Conservation (phyloP, 2,113 vertebrate species). For the Choloepus hoffmanni region DNA sequence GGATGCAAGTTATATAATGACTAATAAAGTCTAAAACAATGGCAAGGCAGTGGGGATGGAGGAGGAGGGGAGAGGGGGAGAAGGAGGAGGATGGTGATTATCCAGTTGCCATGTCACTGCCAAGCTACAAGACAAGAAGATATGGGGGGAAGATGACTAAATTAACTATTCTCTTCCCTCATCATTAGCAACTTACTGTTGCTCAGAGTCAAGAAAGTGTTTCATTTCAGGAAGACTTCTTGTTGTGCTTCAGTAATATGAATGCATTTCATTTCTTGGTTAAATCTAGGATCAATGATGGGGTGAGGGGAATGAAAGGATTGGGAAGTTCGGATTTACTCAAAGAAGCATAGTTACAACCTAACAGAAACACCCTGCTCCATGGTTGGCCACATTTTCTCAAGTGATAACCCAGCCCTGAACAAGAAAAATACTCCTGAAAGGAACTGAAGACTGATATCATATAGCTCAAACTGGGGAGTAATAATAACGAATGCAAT, state of each 20-base stretch:
- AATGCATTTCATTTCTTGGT: neutral
- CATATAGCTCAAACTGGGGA: neutral
- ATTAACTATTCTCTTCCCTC: neutral
- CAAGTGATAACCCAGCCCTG: neutral
- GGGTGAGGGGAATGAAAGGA: neutral
- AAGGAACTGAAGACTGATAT: neutral
- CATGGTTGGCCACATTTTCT: neutral
- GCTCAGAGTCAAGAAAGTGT: slow-evolving; percentile 48
- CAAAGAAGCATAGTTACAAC: neutral
- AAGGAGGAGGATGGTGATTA: slow-evolving; percentile 71
- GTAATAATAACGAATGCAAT: neutral
- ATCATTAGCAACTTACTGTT: slow-evolving; percentile 58
- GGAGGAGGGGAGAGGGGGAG: slow-evolving; percentile 25
- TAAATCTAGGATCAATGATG: neutral
- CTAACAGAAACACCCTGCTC: neutral
- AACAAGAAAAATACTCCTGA: neutral
- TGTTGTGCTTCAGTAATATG: neutral
- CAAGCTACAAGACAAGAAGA: slow-evolving; percentile 28
- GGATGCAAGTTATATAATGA: slow-evolving; percentile 44
- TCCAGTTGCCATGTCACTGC: accelerated
- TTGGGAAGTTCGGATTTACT: neutral
- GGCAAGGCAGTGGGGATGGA: neutral
- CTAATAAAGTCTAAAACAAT: slow-evolving; percentile 53
- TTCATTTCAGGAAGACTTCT: slow-evolving; percentile 20
- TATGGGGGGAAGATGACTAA: slow-evolving; percentile 22